phyloP scores from a whole-genome alignment of 2,888 invertebrate species.

The Protophormia terraenovae region DNA sequence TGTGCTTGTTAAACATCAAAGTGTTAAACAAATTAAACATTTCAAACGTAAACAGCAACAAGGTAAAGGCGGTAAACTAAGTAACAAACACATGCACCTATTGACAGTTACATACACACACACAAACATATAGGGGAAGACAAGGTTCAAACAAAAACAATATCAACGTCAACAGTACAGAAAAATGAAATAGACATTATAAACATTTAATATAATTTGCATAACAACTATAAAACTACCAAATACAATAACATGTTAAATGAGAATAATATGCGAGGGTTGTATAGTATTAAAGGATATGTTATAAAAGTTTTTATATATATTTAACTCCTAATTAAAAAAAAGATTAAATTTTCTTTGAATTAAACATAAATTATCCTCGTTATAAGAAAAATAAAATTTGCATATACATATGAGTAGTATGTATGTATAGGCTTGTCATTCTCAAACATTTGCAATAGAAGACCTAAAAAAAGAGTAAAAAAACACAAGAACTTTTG shows the following conservation, averaged over 20 bases:
- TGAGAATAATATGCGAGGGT: not conserved
- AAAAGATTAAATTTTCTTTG: too few species aligned
- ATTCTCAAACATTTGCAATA: not conserved
- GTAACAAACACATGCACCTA: not conserved
- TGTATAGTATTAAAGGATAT: too few species aligned
- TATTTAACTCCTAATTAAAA: too few species aligned
- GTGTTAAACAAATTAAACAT: slow-evolving; percentile 58
- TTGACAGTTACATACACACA: not conserved
- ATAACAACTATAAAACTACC: not conserved
- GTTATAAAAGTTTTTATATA: too few species aligned
- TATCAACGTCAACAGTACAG: not conserved
- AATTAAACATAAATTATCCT: too few species aligned
- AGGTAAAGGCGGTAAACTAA: slow-evolving; percentile 45
- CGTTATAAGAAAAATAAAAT: too few species aligned
- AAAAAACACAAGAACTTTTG: not conserved
- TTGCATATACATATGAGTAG: too few species aligned
- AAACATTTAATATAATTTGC: slow-evolving; percentile 28
- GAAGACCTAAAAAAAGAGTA: not conserved
- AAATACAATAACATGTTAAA: not conserved
- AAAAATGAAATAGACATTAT: slow-evolving; percentile 16
- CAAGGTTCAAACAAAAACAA: slow-evolving; percentile 5
- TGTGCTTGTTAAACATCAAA: slow-evolving; percentile 58
- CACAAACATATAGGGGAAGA: not conserved
- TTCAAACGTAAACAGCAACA: slow-evolving; percentile 47
- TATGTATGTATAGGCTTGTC: not conserved